phyloP scores from a whole-genome alignment of 2,888 invertebrate genomes.

The Tanaodytes sp. region DNA sequence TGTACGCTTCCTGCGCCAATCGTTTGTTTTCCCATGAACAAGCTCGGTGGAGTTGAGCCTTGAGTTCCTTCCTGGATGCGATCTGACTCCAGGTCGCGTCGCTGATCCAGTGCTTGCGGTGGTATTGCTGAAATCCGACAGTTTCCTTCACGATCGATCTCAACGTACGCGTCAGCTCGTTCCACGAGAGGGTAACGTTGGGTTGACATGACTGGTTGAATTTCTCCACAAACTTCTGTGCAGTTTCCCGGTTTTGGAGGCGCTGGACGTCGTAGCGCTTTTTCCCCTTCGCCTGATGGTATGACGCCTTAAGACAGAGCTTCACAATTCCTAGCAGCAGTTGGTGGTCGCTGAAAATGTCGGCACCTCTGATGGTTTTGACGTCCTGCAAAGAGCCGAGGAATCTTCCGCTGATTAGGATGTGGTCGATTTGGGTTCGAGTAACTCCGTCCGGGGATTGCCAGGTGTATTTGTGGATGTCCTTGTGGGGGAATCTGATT shows the following conservation, averaged over 20 bases:
- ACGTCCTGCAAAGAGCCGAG: not conserved
- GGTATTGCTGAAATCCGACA: slow-evolving; percentile 2
- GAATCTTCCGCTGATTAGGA: slow-evolving; percentile 8
- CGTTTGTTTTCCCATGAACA: slow-evolving; percentile 5
- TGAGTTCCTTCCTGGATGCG: slow-evolving; percentile 16
- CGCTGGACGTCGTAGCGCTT: slow-evolving; percentile 6
- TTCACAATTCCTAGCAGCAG: slow-evolving; percentile 6
- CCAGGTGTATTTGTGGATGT: slow-evolving; percentile 12
- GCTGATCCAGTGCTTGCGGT: slow-evolving; percentile 19
- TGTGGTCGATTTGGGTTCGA: slow-evolving; percentile 7
- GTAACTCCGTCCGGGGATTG: slow-evolving; percentile 5
- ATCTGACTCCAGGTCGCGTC: slow-evolving; percentile 11
- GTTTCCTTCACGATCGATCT: slow-evolving; percentile 13
- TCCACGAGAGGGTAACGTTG: not conserved
- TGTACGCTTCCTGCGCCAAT: slow-evolving; percentile 5
- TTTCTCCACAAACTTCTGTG: not conserved
- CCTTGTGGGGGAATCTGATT: slow-evolving; percentile 1
- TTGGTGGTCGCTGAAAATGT: slow-evolving; percentile 11
- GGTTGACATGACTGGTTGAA: not conserved
- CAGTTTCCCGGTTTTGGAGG: slow-evolving; percentile 7
- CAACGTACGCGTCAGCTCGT: slow-evolving; percentile 2
- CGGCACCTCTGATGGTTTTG: not conserved
- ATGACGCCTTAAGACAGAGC: not conserved
- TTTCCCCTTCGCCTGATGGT: not conserved
- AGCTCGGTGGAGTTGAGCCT: slow-evolving; percentile 14